Base-by-base conservation (phyloP, 1,140 invertebrate species). In the Drosophila nikananu region DNA sequence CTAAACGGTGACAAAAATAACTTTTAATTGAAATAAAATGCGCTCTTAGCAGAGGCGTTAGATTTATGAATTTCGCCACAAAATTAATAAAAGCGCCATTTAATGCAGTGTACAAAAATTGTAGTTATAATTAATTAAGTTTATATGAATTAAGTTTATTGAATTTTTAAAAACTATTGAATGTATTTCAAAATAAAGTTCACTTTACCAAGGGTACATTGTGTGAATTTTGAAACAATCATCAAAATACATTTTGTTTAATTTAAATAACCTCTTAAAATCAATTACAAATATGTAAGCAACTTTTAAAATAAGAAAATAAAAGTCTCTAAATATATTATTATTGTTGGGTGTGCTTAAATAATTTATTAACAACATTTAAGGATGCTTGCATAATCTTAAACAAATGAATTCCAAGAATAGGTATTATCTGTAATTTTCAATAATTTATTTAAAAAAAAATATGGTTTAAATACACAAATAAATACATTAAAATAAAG, bases 1-100 rank as follows among this genome's bases (percentile, higher is more conserved):
- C 65, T 62, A 70, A 71, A 67, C 46, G 76, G 51, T 66, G 80
- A 83, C 80, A 65, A 46, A 64, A 66, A 83, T 71, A 83, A 66
- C 48, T 83, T 70, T 37, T 35, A 54, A 37, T 39, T 41, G 10
- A 48, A 39, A 19, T 25, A 27, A 52, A 42, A 21, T 55, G 35
- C 55, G 64, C 41, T 76, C 39, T 80, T 46, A 35, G 74, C 67
- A 79, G 42, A 83, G 70, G 75, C 81, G 65, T 79, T 70, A 37
- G 75, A 83, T 83, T 79, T 74, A 78, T 70, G 55, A 79, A 71
- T 79, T 79, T 62, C 48, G 42, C 27, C 30, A 66, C 48, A 59
- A 61, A 51, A 73, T 39, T 49, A 41, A 39, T 59, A 52, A 19
- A 25, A 46, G 2, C 7, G 2, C 23, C 15, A 25, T 25, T 25